Percentiles rank a stretch among this genome's conserved stretches.
Conservation (phyloP, 2,113 vertebrate genomes). For the Cygnus atratus region DNA sequence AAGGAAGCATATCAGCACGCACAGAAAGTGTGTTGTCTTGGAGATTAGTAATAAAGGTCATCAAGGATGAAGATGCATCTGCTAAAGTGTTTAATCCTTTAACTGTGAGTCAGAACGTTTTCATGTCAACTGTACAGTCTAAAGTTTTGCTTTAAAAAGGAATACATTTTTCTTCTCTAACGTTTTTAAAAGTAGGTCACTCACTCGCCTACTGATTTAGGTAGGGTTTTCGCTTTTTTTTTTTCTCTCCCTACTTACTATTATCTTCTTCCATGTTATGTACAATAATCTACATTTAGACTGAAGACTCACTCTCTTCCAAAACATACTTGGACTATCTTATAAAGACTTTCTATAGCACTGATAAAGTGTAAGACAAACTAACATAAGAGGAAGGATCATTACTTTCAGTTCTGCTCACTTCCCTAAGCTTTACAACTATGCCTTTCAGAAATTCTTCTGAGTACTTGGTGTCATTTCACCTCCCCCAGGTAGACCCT, state of each 20-base stretch:
- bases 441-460: constrained; percentile 4
- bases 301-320: constrained; percentile 4
- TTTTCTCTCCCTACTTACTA: background rate
- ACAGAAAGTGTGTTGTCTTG: constrained; percentile 44
- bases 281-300: constrained; percentile 67
- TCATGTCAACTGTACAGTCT: background rate
- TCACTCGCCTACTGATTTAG: background rate
- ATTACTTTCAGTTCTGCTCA: constrained; percentile 1
- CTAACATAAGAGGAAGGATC: constrained; percentile 32
- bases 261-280: constrained; percentile 49
- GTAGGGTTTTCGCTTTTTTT: background rate
- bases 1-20: constrained; percentile 16
- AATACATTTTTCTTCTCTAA: background rate
- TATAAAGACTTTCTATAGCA: constrained; percentile 27
- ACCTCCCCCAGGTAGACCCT: background rate
- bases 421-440: background rate
- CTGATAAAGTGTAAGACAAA: constrained; percentile 22
- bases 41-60: constrained; percentile 44
- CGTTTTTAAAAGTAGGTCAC: background rate
- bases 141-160: constrained; percentile 21
- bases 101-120: constrained; percentile 24
- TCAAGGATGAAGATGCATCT: constrained; percentile 35
- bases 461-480: background rate
- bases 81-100: constrained; percentile 50
- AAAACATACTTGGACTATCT: constrained; percentile 27